phyloP scores from a whole-genome alignment of 2,113 vertebrate species.

The Triplophysa rosa region DNA sequence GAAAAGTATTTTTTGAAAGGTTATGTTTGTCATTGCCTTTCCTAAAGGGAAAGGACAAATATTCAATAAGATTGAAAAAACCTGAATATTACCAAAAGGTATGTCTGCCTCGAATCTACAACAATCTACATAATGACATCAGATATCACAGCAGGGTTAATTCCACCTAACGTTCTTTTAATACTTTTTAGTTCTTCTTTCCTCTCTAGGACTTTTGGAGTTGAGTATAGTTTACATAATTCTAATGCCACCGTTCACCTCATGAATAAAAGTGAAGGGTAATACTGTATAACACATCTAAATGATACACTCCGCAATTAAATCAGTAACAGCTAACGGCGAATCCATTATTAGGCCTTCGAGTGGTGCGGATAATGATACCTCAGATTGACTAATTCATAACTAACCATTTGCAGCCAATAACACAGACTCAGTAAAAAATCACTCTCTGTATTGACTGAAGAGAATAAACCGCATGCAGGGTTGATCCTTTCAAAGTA shows the following conservation, averaged over 20 bases:
- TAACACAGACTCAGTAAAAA: not conserved
- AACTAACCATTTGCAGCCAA: constrained; percentile 28
- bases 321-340: constrained; percentile 8
- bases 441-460: not conserved
- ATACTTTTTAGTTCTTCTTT: not conserved
- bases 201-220: not conserved
- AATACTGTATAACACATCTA: constrained; percentile 11
- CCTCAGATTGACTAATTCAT: constrained; percentile 24
- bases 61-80: not conserved
- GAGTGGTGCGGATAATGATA: constrained; percentile 13
- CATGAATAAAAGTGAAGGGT: constrained; percentile 15
- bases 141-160: not conserved
- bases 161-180: not conserved
- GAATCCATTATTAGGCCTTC: constrained; percentile 22
- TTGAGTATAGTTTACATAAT: constrained; percentile 19
- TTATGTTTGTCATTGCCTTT: not conserved
- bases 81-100: not conserved
- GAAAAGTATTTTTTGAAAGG: not conserved
- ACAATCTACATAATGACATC: not conserved
- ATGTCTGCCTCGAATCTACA: not conserved
- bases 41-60: not conserved
- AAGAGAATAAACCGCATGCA: too few relatives aligned
- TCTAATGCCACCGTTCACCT: not conserved
- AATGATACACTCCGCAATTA: constrained; percentile 31
- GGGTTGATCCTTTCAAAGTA: not conserved